Evolutionary conservation across 2,888 invertebrate genomes (phyloP).

Genomic region (Pardosa pseudoannulata): DNA sequence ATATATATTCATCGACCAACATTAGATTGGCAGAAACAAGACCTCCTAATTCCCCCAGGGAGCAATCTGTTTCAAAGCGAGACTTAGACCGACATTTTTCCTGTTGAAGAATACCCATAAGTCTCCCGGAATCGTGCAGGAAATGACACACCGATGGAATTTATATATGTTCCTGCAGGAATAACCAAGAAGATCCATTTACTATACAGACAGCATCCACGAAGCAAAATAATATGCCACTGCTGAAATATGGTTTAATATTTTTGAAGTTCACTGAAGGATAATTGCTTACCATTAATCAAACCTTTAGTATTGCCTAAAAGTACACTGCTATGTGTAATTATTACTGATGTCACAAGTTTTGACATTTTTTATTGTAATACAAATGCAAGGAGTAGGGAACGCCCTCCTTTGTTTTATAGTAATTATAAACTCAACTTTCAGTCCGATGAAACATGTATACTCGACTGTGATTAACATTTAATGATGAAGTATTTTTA

Average conservation of each 20-base stretch:
- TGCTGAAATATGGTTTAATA: neutral
- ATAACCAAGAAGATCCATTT: neutral
- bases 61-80: neutral
- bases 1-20: neutral
- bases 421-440: too few species aligned
- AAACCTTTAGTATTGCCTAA: neutral
- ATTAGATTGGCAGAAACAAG: neutral
- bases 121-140: neutral
- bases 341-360: neutral
- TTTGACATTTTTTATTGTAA: too few species aligned
- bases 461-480: too few species aligned
- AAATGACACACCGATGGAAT: neutral
- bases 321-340: neutral
- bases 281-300: neutral
- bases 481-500: too few species aligned
- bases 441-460: too few species aligned
- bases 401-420: too few species aligned
- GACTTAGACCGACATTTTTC: neutral
- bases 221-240: neutral
- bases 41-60: neutral
- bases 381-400: too few species aligned
- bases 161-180: neutral
- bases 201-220: neutral
- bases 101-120: neutral
- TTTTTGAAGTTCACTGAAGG: neutral